Evolutionary conservation across 2,113 vertebrate species (phyloP), one percentile per base, ranked within the genome.

Genomic region (Cyphomyrus discorhynchus): DNA sequence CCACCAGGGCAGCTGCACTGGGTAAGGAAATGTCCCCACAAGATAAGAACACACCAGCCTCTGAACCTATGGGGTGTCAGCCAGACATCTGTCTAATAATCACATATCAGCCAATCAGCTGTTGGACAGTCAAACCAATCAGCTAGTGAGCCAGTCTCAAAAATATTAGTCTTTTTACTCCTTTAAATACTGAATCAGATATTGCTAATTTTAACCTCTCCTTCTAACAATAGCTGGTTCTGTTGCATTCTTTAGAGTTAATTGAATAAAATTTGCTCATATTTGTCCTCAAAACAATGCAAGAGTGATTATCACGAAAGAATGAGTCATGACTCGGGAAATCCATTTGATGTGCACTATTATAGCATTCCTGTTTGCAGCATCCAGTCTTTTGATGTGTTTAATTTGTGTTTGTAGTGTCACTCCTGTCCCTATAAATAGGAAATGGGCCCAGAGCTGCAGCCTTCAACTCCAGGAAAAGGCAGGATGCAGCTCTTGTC

Each of bases 401-500:
- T 9, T 87, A 6, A 39, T 66, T 88, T 27, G 27, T n/a, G 35
- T 21, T 42, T 56, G 35, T 42, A 6, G 31, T 45, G 52, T 9
- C 56, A 46, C 42, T 42, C 6, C 50, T 49, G 5, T 88, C 42
- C 35, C 9, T 15, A 1, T 24, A 27, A 66, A 88, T 45, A n/a
- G 19, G 49, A 39, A 24, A 53, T 3, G 3, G 10, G 3, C 27
- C 13, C 35, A 35, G 13, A 53, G 27, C 6, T 56, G 39, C n/a
- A n/a, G 15, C 31, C 13, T 53, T 87, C 27, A 53, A 39, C 13
- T 5, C 8, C 1, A 17, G 3, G 39, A 15, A 62, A 88, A 88
- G 53, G 19, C 17, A 35, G 80, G 82, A 89, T 89, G 90, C 90
- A 88, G 88, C 0, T 21, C 45, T 89, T 47, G 5, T 47, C 15